phyloP scores from a whole-genome alignment of 1,140 invertebrate genomes.

The Chironomus tepperi region DNA sequence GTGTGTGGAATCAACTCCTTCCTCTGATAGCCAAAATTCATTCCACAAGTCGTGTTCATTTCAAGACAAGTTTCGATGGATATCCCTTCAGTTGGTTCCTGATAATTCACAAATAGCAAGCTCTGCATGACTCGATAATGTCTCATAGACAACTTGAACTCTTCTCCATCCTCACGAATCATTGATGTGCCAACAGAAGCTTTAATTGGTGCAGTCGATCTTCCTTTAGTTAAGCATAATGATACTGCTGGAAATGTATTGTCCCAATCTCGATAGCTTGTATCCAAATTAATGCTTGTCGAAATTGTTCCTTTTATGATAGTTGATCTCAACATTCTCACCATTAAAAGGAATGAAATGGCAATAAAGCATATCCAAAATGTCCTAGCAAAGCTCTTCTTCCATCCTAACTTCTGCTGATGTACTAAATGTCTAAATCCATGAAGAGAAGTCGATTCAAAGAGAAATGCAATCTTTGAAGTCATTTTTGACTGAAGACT shows the following conservation, averaged over 20 bases:
- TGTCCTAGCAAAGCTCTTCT: not conserved
- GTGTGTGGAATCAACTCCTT: not conserved
- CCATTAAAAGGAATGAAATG: not conserved
- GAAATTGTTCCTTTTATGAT: not conserved
- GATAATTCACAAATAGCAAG: not conserved
- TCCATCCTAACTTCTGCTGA: not conserved
- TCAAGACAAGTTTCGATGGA: not conserved
- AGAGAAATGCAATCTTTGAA: not conserved
- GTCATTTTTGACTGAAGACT: not conserved
- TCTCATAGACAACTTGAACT: not conserved
- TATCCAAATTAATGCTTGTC: not conserved
- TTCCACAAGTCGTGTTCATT: not conserved
- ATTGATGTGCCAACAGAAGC: not conserved
- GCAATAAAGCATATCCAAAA: not conserved
- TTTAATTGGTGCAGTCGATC: not conserved
- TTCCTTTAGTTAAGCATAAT: not conserved
- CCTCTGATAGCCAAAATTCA: not conserved
- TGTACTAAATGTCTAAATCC: not conserved
- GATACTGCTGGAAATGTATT: not conserved
- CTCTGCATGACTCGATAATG: not conserved
- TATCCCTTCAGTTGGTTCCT: not conserved
- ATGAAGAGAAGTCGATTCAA: not conserved
- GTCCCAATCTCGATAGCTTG: not conserved
- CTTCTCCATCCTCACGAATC: not conserved
- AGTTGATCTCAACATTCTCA: not conserved